phyloP scores from a whole-genome alignment of 2,888 invertebrate genomes.

The Eurois occulta region DNA sequence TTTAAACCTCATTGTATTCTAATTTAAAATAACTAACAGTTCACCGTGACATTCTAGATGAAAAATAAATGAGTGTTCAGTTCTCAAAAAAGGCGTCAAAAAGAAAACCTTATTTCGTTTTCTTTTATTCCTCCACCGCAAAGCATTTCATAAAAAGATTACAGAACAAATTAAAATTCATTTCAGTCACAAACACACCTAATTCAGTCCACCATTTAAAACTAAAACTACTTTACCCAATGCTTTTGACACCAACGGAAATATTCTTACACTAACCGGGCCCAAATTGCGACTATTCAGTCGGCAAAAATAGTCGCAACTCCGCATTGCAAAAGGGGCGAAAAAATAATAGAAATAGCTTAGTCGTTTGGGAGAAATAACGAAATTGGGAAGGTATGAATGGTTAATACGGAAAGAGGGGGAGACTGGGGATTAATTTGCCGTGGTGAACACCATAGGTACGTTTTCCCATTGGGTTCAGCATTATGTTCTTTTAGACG shows the following conservation, averaged over 20 bases:
- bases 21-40: neutral
- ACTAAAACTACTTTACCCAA: conserved; percentile 19
- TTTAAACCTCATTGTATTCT: neutral
- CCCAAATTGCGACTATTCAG: conserved; percentile 62
- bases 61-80: neutral
- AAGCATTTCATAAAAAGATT: conserved; percentile 17
- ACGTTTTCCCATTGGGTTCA: conserved; percentile 73
- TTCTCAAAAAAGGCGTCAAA: neutral
- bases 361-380: conserved; percentile 80
- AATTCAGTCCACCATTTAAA: conserved; percentile 39
- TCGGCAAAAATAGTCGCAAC: conserved; percentile 60
- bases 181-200: conserved; percentile 21
- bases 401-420: conserved; percentile 84
- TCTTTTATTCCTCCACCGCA: neutral
- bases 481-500: conserved; percentile 62
- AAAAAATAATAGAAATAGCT: conserved; percentile 73
- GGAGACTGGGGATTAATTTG: conserved; percentile 82
- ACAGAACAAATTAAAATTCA: conserved; percentile 35
- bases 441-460: conserved; percentile 71
- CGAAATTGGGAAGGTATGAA: conserved; percentile 85
- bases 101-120: neutral
- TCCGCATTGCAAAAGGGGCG: conserved; percentile 35
- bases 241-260: conserved; percentile 48
- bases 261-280: conserved; percentile 36
- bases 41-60: neutral